These are phyloP conservation scores for Rhynchophorus ferrugineus DNA, from an alignment of 1,140 invertebrate species.

Conservation along the genomic window DNA sequence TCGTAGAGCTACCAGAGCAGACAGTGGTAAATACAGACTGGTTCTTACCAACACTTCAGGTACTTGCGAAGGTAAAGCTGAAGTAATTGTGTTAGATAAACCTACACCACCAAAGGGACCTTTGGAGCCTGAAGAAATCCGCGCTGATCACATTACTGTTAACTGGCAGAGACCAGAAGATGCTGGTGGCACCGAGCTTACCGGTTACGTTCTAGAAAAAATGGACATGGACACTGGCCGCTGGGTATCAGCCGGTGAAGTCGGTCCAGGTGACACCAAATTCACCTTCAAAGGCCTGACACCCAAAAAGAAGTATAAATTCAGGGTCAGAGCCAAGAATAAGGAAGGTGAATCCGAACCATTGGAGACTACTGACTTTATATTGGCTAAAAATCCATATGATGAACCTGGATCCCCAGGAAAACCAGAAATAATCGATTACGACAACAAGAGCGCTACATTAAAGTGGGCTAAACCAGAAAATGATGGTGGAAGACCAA, in stretches of 20 bases:
- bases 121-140: conserved; percentile 77
- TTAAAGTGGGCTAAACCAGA: conserved; percentile 86
- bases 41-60: conserved; percentile 78
- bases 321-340: conserved; percentile 96
- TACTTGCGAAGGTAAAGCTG: conserved; percentile 70
- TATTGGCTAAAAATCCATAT: conserved; percentile 93
- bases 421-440: conserved; percentile 88
- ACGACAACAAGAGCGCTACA: conserved; percentile 83
- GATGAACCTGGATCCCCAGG: conserved; percentile 82
- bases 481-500: conserved; percentile 89
- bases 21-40: conserved; percentile 87
- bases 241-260: conserved; percentile 87
- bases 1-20: conserved; percentile 72
- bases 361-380: conserved; percentile 79
- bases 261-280: conserved; percentile 69
- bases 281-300: conserved; percentile 89
- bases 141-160: conserved; percentile 85
- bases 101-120: conserved; percentile 79
- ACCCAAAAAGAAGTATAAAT: conserved; percentile 97
- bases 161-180: conserved; percentile 94
- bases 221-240: conserved; percentile 89
- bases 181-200: conserved; percentile 85
- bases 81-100: conserved; percentile 87
- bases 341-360: conserved; percentile 98
- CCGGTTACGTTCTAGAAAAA: conserved; percentile 95